Conservation (phyloP, 2,888 invertebrate species). For the Callimorpha dominula region DNA sequence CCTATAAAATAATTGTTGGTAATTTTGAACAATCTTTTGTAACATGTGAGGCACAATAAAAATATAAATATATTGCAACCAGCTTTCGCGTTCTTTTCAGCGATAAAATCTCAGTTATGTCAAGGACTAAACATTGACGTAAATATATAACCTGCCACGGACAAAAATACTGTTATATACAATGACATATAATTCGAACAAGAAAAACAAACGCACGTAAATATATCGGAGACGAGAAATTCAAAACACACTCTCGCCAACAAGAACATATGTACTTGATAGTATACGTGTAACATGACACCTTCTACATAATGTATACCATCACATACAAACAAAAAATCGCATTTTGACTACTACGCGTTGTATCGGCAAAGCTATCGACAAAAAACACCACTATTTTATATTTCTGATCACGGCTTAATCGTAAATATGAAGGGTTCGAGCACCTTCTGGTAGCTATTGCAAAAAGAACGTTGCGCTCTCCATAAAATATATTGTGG, state of each 20-base stretch:
- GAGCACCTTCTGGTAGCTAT: conserved; percentile 85
- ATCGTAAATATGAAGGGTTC: conserved; percentile 87
- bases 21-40: not conserved
- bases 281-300: conserved; percentile 26
- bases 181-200: not conserved
- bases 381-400: conserved; percentile 80
- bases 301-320: conserved; percentile 46
- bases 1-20: too few relatives aligned
- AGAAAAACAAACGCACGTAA: not conserved
- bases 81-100: not conserved
- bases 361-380: conserved; percentile 75
- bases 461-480: conserved; percentile 84
- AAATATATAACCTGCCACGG: not conserved
- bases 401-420: conserved; percentile 86
- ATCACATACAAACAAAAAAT: conserved; percentile 46
- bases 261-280: conserved; percentile 23
- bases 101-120: not conserved
- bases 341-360: conserved; percentile 47
- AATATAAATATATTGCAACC: not conserved
- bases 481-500: conserved; percentile 85
- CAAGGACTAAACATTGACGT: not conserved
- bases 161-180: not conserved
- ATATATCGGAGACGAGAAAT: conserved; percentile 19
- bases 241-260: conserved; percentile 21
- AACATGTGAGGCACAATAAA: too few relatives aligned